These are phyloP conservation scores for Acanthopleura granulata DNA, from an alignment of 2,888 invertebrate species.

Conservation along the genomic window DNA sequence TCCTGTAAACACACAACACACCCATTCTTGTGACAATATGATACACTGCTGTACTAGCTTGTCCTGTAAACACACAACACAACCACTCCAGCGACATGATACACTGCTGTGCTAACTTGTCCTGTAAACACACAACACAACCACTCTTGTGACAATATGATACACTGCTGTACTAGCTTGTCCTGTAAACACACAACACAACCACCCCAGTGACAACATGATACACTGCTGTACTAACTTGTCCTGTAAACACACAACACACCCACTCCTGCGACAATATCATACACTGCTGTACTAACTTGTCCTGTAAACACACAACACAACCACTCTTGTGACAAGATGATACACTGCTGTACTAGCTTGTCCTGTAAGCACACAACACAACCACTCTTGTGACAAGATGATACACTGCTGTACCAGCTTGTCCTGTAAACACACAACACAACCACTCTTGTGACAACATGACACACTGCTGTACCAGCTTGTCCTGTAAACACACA, in stretches of 20 bases:
- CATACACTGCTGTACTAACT: conserved; percentile 57
- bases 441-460: conserved; percentile 71
- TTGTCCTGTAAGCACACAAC: conserved; percentile 42
- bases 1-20: conserved; percentile 40
- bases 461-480: conserved; percentile 63
- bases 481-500: conserved; percentile 43
- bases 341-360: conserved; percentile 59
- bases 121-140: conserved; percentile 58
- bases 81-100: too few relatives aligned
- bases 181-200: conserved; percentile 40
- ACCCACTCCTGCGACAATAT: conserved; percentile 71
- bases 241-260: conserved; percentile 41
- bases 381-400: conserved; percentile 71
- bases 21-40: conserved; percentile 71
- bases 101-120: too few relatives aligned
- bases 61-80: conserved; percentile 41
- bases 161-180: conserved; percentile 51
- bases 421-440: conserved; percentile 43
- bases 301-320: conserved; percentile 42
- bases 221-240: conserved; percentile 58
- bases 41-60: conserved; percentile 58
- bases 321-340: conserved; percentile 71
- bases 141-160: conserved; percentile 69
- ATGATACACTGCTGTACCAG: conserved; percentile 62
- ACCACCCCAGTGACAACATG: conserved; percentile 72